These are phyloP conservation scores for Iguana delicatissima DNA, from an alignment of 2,797 vertebrate species.

Conservation along the genomic window DNA sequence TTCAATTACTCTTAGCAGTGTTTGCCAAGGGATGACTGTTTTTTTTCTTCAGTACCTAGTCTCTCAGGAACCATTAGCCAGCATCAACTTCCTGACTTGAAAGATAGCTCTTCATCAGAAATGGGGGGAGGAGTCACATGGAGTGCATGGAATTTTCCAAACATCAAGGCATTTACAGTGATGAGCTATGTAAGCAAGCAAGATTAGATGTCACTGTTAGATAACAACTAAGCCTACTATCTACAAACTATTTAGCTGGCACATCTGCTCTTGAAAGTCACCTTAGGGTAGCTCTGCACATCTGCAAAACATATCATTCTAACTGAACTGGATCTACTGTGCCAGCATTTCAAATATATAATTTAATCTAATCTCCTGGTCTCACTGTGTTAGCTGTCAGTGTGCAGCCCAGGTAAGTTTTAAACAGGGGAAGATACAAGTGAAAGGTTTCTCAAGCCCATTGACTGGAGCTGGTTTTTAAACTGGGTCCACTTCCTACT, in stretches of 20 bases:
- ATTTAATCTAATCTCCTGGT: neutral
- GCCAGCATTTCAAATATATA: neutral
- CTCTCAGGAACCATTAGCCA: neutral
- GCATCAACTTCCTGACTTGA: slow-evolving; percentile 8
- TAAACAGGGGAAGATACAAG: neutral
- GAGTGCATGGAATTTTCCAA: slow-evolving; percentile 23
- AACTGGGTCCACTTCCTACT: neutral
- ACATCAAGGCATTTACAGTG: slow-evolving; percentile 6
- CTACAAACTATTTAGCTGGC: neutral
- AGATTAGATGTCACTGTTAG: neutral
- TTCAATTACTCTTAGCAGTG: slow-evolving; percentile 22
- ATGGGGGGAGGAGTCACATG: neutral
- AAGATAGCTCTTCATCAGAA: neutral
- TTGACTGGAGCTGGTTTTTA: neutral
- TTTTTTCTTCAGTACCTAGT: neutral
- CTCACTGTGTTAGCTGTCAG: neutral
- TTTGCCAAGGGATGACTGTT: neutral
- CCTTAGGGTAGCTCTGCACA: slow-evolving; percentile 6
- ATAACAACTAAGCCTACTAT: neutral
- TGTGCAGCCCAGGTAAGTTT: neutral
- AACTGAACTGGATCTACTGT: neutral
- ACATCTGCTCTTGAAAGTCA: slow-evolving; percentile 26
- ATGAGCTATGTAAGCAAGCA: slow-evolving; percentile 1
- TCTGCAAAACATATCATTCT: neutral
- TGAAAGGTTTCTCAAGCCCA: neutral